Evolutionary conservation across 2,113 vertebrate species (phyloP).

Genomic region (Microcebus lehilahytsara): DNA sequence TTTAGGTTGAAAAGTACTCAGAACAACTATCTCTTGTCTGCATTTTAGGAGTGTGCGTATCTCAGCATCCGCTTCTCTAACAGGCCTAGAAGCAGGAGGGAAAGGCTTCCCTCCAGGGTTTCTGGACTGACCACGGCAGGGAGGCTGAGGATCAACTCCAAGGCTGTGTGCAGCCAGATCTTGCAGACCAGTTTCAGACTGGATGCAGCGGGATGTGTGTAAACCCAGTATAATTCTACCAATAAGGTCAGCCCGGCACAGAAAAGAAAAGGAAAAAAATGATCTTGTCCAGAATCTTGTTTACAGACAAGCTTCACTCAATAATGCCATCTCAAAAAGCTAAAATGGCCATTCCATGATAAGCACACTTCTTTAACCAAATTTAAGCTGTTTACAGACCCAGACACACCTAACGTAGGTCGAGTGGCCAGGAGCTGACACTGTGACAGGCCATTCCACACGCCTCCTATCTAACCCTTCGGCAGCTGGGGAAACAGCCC

Average conservation of each 20-base stretch:
- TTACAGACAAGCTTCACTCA: background rate
- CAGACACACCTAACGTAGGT: background rate
- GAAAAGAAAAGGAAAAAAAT: background rate
- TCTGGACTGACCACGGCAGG: background rate
- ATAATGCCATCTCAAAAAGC: background rate
- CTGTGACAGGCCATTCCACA: background rate
- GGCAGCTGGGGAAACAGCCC: background rate
- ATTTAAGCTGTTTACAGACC: background rate
- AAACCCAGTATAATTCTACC: background rate
- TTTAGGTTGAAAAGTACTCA: background rate
- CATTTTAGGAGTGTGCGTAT: background rate
- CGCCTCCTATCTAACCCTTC: background rate
- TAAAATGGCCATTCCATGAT: background rate
- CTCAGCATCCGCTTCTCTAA: background rate
- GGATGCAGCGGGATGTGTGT: background rate
- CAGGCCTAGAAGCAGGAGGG: too few species aligned
- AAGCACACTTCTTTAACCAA: background rate
- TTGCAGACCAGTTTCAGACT: background rate
- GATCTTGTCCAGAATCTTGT: background rate
- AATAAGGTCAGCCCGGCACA: background rate
- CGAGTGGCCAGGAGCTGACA: fast-evolving
- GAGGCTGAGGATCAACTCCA: background rate
- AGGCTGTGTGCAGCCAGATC: background rate
- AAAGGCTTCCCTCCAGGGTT: background rate
- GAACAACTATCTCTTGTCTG: background rate